Evolutionary conservation across 2,888 invertebrate species (phyloP), one percentile per base, ranked within the genome.

Genomic region (Sabellastarte sp.): DNA sequence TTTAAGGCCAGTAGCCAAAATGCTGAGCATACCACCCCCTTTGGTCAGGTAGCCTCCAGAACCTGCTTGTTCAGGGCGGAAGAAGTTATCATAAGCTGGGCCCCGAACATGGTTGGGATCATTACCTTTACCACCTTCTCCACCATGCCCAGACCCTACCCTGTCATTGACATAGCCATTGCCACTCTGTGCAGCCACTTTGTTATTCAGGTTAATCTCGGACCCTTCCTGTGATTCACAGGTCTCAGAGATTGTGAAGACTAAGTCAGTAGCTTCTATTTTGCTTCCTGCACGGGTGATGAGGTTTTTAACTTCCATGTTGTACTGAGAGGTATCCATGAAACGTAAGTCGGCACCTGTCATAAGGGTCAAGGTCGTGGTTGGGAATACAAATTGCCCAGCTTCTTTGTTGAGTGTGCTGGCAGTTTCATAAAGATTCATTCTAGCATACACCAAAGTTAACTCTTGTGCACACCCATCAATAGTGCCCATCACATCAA

Each of bases 401-500:
- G n/a, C n/a, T n/a, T n/a, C n/a, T n/a, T n/a, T n/a, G n/a, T n/a
- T n/a, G n/a, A n/a, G n/a, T n/a, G n/a, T n/a, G n/a, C n/a, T n/a
- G n/a, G n/a, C n/a, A n/a, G n/a, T n/a, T n/a, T n/a, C n/a, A 15
- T 15, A 41, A 41, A 41, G 41, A 41, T 41, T 10, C 10, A 41
- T 10, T 41, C 20, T 20, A 20, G 41, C 41, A 20, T 41, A 41
- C 41, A 20, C 10, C 10, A 41, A 10, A 20, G 41, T 41, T 10
- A 41, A 20, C 20, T 41, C 20, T 41, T 10, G 10, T 15, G 10
- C 41, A 20, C 10, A 41, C 10, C 41, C 41, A 15, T 20, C 41
- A 20, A 41, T 41, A 30, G 61, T 69, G 5, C 76, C 76, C 30
- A 70, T 59, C 4, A 76, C 32, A 56, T 63, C 59, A 56, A 66